Base-by-base conservation (phyloP, 2,888 invertebrate genomes). In the Notodonta ziczac region DNA sequence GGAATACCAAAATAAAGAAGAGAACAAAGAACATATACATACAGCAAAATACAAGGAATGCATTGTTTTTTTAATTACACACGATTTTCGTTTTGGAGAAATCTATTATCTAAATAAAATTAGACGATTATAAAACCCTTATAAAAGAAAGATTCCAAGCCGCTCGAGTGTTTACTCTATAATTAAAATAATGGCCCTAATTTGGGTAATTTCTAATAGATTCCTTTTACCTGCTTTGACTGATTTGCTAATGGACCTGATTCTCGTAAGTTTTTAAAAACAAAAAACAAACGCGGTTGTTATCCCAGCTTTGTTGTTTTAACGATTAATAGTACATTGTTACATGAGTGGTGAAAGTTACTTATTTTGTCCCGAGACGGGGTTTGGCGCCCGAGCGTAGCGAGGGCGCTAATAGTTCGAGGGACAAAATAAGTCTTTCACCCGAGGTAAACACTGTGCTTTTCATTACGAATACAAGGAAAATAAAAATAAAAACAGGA, bases 131-230 rank as follows among this genome's bases (percentile, higher is more conserved):
- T 68, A 68, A 63, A 58, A 61, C 61, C 51, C 24, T 63, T 65
- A 59, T 57, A 63, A 63, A 71, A 59, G 14, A 57, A 44, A 65
- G 76, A 75, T 74, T 78, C 78, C 73, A 62, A 85, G 86, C 82
- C 85, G 79, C 78, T 65, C 67, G 58, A 80, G 75, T 88, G 84
- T 87, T 90, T 86, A 74, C 86, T 85, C 84, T 90, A 89, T 93
- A 92, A 93, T 93, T 93, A 93, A 87, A 78, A 84, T 90, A 91
- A 92, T 93, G 81, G 83, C 77, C 83, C 85, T 85, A 87, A 89
- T 89, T 91, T 83, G 72, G 84, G 80, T 75, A 82, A 81, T 77
- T 85, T 85, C 83, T 85, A 87, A 90, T 89, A 87, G 80, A 79
- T 74, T 80, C 70, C 78, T 78, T 80, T 82, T 91, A 90, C 91